Evolutionary conservation across 2,113 vertebrate species (phyloP), one percentile per base, ranked within the genome.

Genomic region (Rhadina sibilatrix): DNA sequence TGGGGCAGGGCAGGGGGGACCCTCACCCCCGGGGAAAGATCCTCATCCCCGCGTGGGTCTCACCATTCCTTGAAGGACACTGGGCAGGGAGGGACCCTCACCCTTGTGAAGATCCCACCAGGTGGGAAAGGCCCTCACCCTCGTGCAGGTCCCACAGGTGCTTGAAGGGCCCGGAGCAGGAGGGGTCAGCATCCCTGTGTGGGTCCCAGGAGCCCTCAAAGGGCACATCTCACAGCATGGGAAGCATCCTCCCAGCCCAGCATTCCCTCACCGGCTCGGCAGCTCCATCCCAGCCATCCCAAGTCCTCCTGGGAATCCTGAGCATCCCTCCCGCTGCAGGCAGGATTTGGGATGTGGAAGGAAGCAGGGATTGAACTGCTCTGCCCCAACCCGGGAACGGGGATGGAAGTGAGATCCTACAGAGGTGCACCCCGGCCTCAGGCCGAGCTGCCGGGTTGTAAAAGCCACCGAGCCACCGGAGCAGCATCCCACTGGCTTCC

Each of bases 291-390:
- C 50, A 1, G 9, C 3, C 12, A 0, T 18, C 2, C 46, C 3
- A 1, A 59, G 8, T 0, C 74, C 56, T 19, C 2, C 0, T 1
- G 40, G 0, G 10, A 57, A 30, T 7, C 60, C 7, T 0, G 27
- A 81, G 64, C 84, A 15, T 78, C n/a, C 0, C 33, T 70, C 54
- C 54, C 7, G 1, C 10, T 0, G 2, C 78, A 1, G 77, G 52
- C 52, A 15, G 78, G 16, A 1, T 61, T 31, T 2, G 24, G 61
- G 40, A 38, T 0, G 7, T 1, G 27, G 4, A 2, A 22, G 15
- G 42, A 14, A 8, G 37, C 57, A 8, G 63, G 22, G 80, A 75
- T 2, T 0, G 42, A 66, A 4, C 15, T 0, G 23, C 65, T 40
- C 25, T 21, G 50, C 30, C 35, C 57, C 5, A 0, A n/a, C 15